Base-by-base conservation (phyloP, 2,797 vertebrate species). In the Acanthornis magna region DNA sequence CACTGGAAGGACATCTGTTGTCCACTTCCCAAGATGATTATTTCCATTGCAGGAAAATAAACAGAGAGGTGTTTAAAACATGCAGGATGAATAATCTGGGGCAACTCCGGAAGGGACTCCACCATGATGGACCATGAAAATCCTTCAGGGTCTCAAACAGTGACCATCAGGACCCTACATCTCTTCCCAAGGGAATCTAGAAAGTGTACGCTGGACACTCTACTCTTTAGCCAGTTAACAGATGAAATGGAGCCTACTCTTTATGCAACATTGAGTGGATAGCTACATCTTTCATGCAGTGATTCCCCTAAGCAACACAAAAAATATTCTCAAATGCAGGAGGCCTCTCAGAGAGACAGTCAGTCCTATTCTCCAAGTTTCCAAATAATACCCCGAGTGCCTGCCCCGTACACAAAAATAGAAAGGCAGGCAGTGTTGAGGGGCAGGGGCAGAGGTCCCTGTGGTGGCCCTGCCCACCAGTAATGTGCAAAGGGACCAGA, bases 371-470 rank as follows among this genome's bases (percentile, higher is more conserved):
- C 7, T 20, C 61, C 76, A 53, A 7, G 13, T 89, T 70, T 55
- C 30, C 29, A 26, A 70, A 36, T 53, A 27, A 42, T 26, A 9
- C 3, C 19, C 10, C 13, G 16, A 17, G 13, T 76, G 18, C 34
- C 55, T 62, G 43, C 19, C 36, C 32, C 5, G 1, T 25, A 15
- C 0, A 0, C 5, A 40, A 23, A 62, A 43, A 91, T 42, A 26
- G 14, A 51, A 23, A 50, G 21, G 7, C 17, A 67, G 29, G 1
- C 19, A 72, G 10, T 23, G 55, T 22, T n/a, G 38, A 68, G 20
- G 36, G 11, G 4, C 12, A 55, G 42, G 23, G 15, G 7, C 30
- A 72, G 34, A 7, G 5, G 7, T 75, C 38, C 17, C 20, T 68
- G 1, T 20, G 36, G 23, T 36, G 20, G 50, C 13, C 17, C 40